These are phyloP conservation scores for Empidonax traillii DNA, from an alignment of 2,113 vertebrate species.

Conservation along the genomic window DNA sequence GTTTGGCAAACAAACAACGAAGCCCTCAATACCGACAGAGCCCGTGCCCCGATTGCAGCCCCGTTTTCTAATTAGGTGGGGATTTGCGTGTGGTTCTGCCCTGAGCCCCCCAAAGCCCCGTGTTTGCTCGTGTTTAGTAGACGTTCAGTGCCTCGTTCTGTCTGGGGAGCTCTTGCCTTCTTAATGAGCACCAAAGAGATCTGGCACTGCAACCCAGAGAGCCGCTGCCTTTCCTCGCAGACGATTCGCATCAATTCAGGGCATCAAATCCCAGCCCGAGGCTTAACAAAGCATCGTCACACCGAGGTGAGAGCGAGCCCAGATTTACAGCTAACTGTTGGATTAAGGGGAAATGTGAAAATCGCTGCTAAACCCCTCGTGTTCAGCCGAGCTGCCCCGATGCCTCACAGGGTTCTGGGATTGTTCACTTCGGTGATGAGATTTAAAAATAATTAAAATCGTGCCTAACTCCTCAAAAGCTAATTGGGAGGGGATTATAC, in stretches of 20 bases:
- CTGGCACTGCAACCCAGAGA: not conserved
- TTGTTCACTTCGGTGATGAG: not conserved
- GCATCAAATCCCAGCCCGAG: not conserved
- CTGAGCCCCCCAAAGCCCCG: not conserved
- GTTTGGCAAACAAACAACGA: not conserved
- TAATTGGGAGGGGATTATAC: conserved; percentile 41
- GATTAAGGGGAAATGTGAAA: not conserved
- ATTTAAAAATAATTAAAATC: not conserved
- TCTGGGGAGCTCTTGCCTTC: not conserved
- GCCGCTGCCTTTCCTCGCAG: not conserved
- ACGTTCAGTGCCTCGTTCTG: fast-evolving
- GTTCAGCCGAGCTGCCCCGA: not conserved
- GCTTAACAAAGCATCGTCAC: not conserved
- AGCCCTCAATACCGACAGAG: not conserved
- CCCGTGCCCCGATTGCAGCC: fast-evolving
- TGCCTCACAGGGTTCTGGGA: not conserved
- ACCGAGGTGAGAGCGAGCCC: not conserved
- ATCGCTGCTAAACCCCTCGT: not conserved
- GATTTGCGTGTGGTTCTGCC: not conserved
- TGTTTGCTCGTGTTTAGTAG: not conserved
- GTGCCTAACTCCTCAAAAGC: not conserved
- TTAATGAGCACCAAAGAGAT: fast-evolving
- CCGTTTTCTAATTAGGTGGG: fast-evolving
- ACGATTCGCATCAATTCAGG: fast-evolving
- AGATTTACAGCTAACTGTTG: conserved; percentile 76